Evolutionary conservation across 2,888 invertebrate genomes (phyloP).

Genomic region (Endotricha flammealis): DNA sequence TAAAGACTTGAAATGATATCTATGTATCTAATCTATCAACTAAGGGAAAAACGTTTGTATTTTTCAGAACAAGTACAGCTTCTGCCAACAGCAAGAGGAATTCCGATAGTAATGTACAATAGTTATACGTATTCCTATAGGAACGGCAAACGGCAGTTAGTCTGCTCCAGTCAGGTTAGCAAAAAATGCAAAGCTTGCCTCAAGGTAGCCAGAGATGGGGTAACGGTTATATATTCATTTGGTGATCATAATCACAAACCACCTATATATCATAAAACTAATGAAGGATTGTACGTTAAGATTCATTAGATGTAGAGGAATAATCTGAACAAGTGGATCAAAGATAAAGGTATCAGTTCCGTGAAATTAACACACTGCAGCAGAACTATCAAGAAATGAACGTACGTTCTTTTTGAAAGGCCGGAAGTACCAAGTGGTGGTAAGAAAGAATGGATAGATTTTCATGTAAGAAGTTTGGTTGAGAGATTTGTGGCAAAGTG

Average conservation of each 20-base stretch:
- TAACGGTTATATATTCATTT: not conserved
- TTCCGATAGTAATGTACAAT: conserved; percentile 17
- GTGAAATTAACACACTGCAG: too few relatives aligned
- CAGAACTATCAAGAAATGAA: too few relatives aligned
- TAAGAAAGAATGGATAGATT: too few relatives aligned
- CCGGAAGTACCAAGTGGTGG: too few relatives aligned
- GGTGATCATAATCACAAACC: conserved; percentile 1
- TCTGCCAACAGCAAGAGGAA: conserved; percentile 15
- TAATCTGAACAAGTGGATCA: too few relatives aligned
- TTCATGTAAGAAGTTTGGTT: too few relatives aligned
- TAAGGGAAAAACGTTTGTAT: too few relatives aligned
- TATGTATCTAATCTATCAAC: too few relatives aligned
- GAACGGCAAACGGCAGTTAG: not conserved
- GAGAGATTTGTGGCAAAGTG: too few relatives aligned
- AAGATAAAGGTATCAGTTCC: too few relatives aligned
- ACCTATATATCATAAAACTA: conserved; percentile 2
- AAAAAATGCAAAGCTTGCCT: conserved; percentile 1
- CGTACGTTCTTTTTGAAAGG: too few relatives aligned
- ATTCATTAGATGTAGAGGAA: not conserved
- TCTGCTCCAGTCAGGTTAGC: not conserved
- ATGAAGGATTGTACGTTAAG: conserved; percentile 1
- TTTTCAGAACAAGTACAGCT: conserved; percentile 7
- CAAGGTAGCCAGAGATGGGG: not conserved
- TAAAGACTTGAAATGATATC: too few relatives aligned
- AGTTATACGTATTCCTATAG: not conserved